These are phyloP conservation scores for Trisateles emortualis DNA, from an alignment of 2,888 invertebrate genomes.

Conservation along the genomic window DNA sequence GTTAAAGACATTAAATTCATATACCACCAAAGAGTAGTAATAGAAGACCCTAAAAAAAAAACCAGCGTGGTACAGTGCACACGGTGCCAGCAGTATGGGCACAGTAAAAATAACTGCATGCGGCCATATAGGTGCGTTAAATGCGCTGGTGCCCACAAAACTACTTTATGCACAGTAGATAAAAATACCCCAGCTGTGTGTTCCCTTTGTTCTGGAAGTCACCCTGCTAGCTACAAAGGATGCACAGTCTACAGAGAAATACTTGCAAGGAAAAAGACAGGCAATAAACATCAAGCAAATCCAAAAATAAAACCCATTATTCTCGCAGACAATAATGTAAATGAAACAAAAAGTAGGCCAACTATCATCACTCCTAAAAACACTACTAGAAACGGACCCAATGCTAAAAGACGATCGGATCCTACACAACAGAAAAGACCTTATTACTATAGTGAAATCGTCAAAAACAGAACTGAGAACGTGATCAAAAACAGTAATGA, in stretches of 20 bases:
- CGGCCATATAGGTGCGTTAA: constrained; percentile 9
- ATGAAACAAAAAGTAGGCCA: too few relatives aligned
- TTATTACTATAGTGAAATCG: too few relatives aligned
- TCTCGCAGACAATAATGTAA: too few relatives aligned
- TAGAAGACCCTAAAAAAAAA: constrained; percentile 6
- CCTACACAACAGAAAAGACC: too few relatives aligned
- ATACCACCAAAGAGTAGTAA: background rate
- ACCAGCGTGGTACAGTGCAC: background rate
- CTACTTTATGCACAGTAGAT: background rate
- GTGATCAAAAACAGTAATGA: too few relatives aligned
- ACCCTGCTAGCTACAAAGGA: constrained; percentile 29
- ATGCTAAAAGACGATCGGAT: too few relatives aligned
- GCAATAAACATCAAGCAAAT: too few relatives aligned
- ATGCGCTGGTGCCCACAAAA: background rate
- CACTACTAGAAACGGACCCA: too few relatives aligned
- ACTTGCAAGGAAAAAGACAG: background rate
- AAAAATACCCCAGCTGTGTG: constrained; percentile 6
- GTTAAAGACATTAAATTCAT: too few relatives aligned
- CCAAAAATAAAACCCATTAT: too few relatives aligned
- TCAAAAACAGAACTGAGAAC: too few relatives aligned
- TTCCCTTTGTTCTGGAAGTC: background rate
- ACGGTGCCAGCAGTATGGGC: constrained; percentile 10
- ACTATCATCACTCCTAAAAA: too few relatives aligned
- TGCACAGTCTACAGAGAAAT: constrained; percentile 16
- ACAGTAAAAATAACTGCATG: constrained; percentile 10